These are phyloP conservation scores for Cephus sareptanus DNA, from an alignment of 2,888 invertebrate species.

Conservation along the genomic window DNA sequence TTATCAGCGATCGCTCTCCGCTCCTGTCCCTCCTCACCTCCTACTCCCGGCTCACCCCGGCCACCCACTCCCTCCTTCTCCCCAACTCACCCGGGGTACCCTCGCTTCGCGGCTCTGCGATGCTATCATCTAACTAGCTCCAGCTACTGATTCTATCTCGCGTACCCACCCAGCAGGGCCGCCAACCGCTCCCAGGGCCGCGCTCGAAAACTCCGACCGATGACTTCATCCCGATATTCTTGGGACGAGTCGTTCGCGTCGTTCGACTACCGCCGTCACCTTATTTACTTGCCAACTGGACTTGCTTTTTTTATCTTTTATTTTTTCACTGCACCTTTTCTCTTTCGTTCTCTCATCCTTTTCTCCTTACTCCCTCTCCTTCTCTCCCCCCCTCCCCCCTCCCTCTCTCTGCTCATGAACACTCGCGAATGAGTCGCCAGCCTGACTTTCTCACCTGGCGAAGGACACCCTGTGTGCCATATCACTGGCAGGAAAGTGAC, in stretches of 20 bases:
- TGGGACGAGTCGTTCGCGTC: slow-evolving; percentile 2
- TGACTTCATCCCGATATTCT: slow-evolving; percentile 16
- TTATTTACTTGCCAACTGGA: neutral
- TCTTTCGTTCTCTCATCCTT: neutral
- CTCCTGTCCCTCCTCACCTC: slow-evolving; percentile 56
- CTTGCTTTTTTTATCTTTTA: neutral
- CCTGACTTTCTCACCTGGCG: neutral
- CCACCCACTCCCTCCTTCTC: slow-evolving; percentile 36
- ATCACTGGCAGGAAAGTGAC: neutral
- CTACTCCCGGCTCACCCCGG: slow-evolving; percentile 41
- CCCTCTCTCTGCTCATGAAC: neutral
- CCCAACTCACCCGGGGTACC: slow-evolving; percentile 42
- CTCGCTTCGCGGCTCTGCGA: slow-evolving; percentile 66
- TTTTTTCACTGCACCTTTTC: neutral
- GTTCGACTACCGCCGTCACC: slow-evolving; percentile 4
- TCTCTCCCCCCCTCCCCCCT: too few relatives aligned
- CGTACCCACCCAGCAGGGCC: slow-evolving; percentile 57
- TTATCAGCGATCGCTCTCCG: slow-evolving; percentile 68
- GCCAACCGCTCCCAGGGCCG: slow-evolving; percentile 40
- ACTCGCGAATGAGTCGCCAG: neutral
- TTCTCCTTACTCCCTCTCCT: neutral
- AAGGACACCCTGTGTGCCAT: neutral
- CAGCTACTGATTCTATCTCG: slow-evolving; percentile 69
- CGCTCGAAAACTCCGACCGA: slow-evolving; percentile 40
- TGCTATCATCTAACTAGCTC: slow-evolving; percentile 72